A percentile compares a stretch with the other conserved stretches of the same genome.
Conservation (phyloP, 2,888 invertebrate genomes). For the Tubiluchus corallicola region DNA sequence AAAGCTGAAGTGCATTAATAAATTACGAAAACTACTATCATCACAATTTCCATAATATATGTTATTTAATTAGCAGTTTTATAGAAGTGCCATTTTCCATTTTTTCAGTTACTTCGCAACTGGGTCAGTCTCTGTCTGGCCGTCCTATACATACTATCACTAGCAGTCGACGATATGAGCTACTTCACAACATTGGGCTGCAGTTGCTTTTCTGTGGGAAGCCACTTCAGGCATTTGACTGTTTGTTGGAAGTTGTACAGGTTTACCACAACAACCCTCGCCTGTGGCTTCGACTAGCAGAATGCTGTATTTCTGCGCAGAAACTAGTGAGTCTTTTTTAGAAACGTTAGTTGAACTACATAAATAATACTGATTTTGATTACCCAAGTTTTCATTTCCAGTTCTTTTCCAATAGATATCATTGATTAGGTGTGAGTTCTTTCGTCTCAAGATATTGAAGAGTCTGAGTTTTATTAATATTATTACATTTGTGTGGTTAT, state of each 20-base stretch:
- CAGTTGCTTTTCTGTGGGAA: slow-evolving; percentile 60
- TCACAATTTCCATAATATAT: no score
- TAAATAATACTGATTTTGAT: no score
- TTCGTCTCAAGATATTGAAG: no score
- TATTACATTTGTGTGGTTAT: no score
- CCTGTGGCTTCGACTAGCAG: slow-evolving; percentile 78
- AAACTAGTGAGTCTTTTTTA: slow-evolving; percentile 26
- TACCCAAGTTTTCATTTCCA: no score
- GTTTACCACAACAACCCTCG: slow-evolving; percentile 69
- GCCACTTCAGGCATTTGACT: slow-evolving; percentile 70
- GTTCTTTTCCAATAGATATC: no score
- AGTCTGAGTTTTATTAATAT: no score
- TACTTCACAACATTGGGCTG: slow-evolving; percentile 64
- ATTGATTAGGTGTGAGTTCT: no score
- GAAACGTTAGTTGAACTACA: background rate
- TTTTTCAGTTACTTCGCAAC: background rate
- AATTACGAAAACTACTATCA: no score
- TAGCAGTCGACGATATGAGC: slow-evolving; percentile 41
- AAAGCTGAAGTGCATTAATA: no score
- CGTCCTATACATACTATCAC: slow-evolving; percentile 42
- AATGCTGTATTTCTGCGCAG: slow-evolving; percentile 59
- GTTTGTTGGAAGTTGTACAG: slow-evolving; percentile 63
- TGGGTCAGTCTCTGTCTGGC: slow-evolving; percentile 24
- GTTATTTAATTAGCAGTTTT: no score
- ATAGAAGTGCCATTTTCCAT: no score